Base-by-base conservation (phyloP, 1,140 invertebrate species). In the Stegodyphus dumicola region DNA sequence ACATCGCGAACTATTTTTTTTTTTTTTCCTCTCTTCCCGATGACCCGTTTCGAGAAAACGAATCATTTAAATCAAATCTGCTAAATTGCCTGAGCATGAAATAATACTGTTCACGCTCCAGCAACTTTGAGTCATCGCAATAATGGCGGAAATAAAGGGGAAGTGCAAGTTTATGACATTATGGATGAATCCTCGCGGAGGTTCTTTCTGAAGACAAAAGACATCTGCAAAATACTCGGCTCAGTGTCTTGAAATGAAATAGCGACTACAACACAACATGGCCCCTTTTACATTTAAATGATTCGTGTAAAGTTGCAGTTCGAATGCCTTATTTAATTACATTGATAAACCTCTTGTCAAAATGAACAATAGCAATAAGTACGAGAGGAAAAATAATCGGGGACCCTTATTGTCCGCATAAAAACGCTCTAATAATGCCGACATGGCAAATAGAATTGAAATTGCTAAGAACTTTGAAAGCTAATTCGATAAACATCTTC, bases 41-140 rank as follows among this genome's bases (percentile, higher is more conserved):
- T 54, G 70, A 67, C 78, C 53, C 73, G 65, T 81, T 81, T 81
- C 13, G 48, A 48, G 10, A 54, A 54, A 81, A 81, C 73, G 78
- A 81, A 81, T 81, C 78, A 81, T 81, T 81, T 81, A 81, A 81
- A 81, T 81, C 78, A 81, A 81, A 81, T 81, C 70, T 81, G 78
- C 78, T 81, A 73, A 81, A 81, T 81, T 81, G 78, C 65, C 69
- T 69, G 78, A 64, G 69, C 69, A 73, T 81, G 73, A 81, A 81
- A 81, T 81, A 81, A 69, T 81, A 56, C 73, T 81, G 1, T 33
- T 33, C 73, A 73, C 67, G 78, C 78, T 81, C 3, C 33, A 33
- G 33, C 33, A 33, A 33, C 33, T 33, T 33, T 33, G 1, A 33
- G 33, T 33, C 33, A 33, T 33, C 33, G 33, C 33, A 33, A 33